phyloP scores from a whole-genome alignment of 2,888 invertebrate genomes.

The Tupiocoris notatus region DNA sequence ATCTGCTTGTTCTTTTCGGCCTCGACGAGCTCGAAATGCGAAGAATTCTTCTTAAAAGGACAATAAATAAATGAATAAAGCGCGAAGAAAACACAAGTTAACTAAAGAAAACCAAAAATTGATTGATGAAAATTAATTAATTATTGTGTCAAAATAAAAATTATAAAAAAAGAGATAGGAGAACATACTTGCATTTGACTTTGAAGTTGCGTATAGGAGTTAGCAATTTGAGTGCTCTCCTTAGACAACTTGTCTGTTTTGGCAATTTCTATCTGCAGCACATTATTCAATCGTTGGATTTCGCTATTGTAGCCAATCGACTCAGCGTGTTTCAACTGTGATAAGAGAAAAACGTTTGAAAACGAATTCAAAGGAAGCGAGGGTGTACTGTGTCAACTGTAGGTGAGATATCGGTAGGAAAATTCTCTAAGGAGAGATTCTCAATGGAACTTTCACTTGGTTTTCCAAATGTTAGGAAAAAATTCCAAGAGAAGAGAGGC shows the following conservation, averaged over 20 bases:
- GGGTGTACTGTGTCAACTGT: too few species aligned
- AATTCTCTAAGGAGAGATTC: too few species aligned
- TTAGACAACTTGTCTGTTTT: slow-evolving; percentile 56
- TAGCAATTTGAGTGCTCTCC: slow-evolving; percentile 55
- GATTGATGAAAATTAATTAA: too few species aligned
- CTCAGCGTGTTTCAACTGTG: slow-evolving; percentile 82
- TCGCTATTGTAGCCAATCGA: slow-evolving; percentile 80
- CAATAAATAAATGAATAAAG: too few species aligned
- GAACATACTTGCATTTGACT: slow-evolving; percentile 40
- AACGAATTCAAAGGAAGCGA: not conserved
- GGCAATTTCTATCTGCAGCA: slow-evolving; percentile 52
- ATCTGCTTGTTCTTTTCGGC: slow-evolving; percentile 44
- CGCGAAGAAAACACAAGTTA: too few species aligned
- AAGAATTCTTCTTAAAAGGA: slow-evolving; percentile 40
- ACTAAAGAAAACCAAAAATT: too few species aligned
- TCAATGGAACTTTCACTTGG: too few species aligned
- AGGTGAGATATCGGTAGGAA: too few species aligned
- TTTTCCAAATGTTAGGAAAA: not conserved
- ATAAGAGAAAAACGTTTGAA: too few species aligned
- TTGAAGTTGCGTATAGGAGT: slow-evolving; percentile 25
- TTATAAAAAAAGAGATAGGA: too few species aligned
- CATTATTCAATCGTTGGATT: slow-evolving; percentile 71
- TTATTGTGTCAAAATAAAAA: too few species aligned
- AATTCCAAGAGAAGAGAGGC: too few species aligned
- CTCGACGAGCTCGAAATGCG: slow-evolving; percentile 35